Percentiles rank a stretch among this genome's conserved stretches.
These are phyloP conservation scores for Larimichthys polyactis DNA, from an alignment of 2,113 vertebrate species.

Conservation along the genomic window DNA sequence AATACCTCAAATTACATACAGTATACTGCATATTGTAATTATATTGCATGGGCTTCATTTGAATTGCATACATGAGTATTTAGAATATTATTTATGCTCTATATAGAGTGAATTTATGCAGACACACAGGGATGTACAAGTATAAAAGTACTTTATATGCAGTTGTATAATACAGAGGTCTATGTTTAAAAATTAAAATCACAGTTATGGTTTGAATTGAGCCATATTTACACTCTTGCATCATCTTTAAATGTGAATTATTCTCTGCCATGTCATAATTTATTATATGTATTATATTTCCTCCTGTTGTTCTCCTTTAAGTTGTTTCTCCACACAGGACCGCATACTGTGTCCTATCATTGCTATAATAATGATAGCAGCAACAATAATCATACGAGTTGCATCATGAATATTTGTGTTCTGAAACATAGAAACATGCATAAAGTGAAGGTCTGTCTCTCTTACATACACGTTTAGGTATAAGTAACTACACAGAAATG, in stretches of 20 bases:
- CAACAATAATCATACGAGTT: not conserved
- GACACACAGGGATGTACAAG: not conserved
- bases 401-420: not conserved
- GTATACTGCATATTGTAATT: not conserved
- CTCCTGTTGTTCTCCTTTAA: not conserved
- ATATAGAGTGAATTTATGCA: not conserved
- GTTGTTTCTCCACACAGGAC: not conserved
- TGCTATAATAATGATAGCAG: not conserved
- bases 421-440: not conserved
- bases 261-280: not conserved
- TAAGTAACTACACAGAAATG: not conserved
- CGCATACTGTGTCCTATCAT: not conserved
- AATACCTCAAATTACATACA: too few relatives aligned
- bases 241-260: not conserved
- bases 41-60: not conserved
- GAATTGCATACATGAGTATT: not conserved
- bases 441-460: not conserved
- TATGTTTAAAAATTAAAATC: too few relatives aligned
- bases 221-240: not conserved
- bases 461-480: not conserved
- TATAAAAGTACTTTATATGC: not conserved
- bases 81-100: not conserved
- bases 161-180: too few relatives aligned
- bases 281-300: not conserved
- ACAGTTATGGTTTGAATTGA: not conserved